Base-by-base conservation (phyloP, 2,797 vertebrate species). In the Falco berigora region DNA sequence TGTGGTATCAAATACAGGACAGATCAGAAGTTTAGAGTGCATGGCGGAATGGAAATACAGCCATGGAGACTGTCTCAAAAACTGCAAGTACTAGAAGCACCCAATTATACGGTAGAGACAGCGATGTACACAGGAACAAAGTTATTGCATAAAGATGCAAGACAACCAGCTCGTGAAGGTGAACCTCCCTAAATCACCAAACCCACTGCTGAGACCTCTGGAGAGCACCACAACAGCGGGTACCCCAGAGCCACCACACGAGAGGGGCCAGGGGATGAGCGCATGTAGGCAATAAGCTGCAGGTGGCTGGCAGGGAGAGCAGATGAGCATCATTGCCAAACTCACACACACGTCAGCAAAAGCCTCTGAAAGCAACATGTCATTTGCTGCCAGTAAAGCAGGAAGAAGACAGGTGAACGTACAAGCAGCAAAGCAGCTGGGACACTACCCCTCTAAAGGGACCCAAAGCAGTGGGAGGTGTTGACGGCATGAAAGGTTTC, bases 241-340 rank as follows among this genome's bases (percentile, higher is more conserved):
- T 34, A 46, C 20, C 0, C 5, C 66, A 73, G 71, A 85, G 42
- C 36, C 42, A 46, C 22, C 3, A n/a, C 5, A 4, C 1, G 16
- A 58, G n/a, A 63, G 30, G 28, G 15, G 4, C 6, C 21, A 30
- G 63, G 53, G 50, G 32, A 59, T 8, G 4, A 19, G 5, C 15
- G 32, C 0, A 0, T 0, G 1, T 3, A 30, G 42, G 64, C 17
- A 69, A 30, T 15, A 32, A 50, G 36, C 62, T 78, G 56, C 63
- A 38, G 0, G 40, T 4, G 30, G 59, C 61, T 46, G 86, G 56
- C 66, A 88, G 36, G 52, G 64, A 74, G 30, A 58, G 38, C 22
- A 74, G 64, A 28, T 8, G 49, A 73, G 6, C 2, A 42, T 21
- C 49, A 27, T 3, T 44, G 47, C 30, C 62, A 62, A 12, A 28